Percentiles rank a stretch among this genome's conserved stretches.
These are phyloP conservation scores for Plebejus anna DNA, from an alignment of 2,888 invertebrate genomes.

Conservation along the genomic window DNA sequence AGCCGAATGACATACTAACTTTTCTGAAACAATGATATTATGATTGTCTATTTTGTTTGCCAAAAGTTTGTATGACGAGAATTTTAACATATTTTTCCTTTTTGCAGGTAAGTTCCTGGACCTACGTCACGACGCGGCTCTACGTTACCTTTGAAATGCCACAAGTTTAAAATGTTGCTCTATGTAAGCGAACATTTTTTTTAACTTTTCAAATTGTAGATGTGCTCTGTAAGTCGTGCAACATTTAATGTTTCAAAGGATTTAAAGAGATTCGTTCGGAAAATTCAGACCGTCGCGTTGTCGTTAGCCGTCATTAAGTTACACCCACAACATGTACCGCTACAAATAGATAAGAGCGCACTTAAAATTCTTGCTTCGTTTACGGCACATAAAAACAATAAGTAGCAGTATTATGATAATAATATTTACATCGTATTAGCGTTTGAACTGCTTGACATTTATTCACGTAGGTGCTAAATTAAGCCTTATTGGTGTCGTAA, in stretches of 20 bases:
- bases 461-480: constrained; percentile 25
- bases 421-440: constrained; percentile 16
- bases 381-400: constrained; percentile 27
- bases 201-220: background rate
- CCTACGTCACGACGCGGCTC: background rate
- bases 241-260: background rate
- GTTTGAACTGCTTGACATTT: constrained; percentile 12
- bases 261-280: background rate
- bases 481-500: constrained; percentile 32
- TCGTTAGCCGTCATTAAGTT: background rate
- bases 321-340: background rate
- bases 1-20: background rate
- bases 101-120: constrained; percentile 25
- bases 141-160: background rate
- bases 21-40: background rate
- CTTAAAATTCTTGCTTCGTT: constrained; percentile 30
- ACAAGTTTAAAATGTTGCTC: background rate
- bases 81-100: background rate
- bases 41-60: background rate
- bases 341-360: constrained; percentile 16
- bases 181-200: background rate
- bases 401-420: constrained; percentile 34
- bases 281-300: background rate
- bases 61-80: background rate
- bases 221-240: background rate